Evolutionary conservation across 2,113 vertebrate genomes (phyloP), one percentile per base, ranked within the genome.

Genomic region (Ailuropoda melanoleuca): DNA sequence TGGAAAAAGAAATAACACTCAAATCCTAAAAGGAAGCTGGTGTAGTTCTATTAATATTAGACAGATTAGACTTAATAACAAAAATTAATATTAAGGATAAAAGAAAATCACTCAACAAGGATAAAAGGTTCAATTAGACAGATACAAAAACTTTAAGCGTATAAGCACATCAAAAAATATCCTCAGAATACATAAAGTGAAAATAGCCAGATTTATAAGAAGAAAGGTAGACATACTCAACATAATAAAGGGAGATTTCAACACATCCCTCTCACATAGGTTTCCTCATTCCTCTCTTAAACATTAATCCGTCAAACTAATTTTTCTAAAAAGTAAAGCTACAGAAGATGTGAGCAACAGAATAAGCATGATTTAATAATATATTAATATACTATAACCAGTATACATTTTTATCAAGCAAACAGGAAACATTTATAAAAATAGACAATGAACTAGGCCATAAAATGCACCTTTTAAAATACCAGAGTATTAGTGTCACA

Each of bases 61-160:
- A 93, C n/a, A 96, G 95, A 96, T 77, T 78, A 78, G 29, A 93
- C 37, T 66, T 86, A 39, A n/a, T 31, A 83, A 87, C 4, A 95
- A 96, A 94, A 94, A 39, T 50, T 83, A 90, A 50, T 94, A 78
- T 81, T 83, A 92, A 93, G 90, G 50, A 95, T 77, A 84, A 95
- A 90, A 93, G 55, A 93, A 96, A 94, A 90, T 81, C 31, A 74
- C 21, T 77, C 29, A n/a, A 66, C 56, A 97, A 92, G 26, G 8
- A 74, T 90, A 87, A 90, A 94, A 92, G 60, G 0, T 31, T 88
- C 55, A 82, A 43, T 95, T 90, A 90, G 75, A 29, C 39, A 75
- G 15, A 43, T 18, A 77, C 15, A 58, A 97, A 96, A 97, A 89
- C 48, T 50, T 18, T 87, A 94, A 90, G 4, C 29, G 90, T 92